These are phyloP conservation scores for Baryphthengus martii DNA, from an alignment of 2,113 vertebrate genomes.

Conservation along the genomic window DNA sequence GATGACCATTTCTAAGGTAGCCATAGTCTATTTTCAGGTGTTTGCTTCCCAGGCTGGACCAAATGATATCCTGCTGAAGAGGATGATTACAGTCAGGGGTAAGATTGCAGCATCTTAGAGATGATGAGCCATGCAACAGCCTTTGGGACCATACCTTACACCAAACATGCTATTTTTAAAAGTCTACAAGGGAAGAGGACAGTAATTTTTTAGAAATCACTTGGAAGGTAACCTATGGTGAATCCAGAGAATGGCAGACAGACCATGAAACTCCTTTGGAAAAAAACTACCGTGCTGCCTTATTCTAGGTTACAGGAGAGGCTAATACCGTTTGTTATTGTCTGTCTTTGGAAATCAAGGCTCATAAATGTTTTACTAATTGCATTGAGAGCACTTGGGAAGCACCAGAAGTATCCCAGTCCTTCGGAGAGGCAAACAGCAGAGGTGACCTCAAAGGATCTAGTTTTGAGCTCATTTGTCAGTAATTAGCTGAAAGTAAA, in stretches of 20 bases:
- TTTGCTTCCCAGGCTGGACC: neutral
- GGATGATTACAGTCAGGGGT: neutral
- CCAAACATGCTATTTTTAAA: neutral
- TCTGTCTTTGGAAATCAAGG: neutral
- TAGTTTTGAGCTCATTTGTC: neutral
- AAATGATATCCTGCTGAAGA: neutral
- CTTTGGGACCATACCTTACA: neutral
- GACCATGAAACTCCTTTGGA: fast-evolving
- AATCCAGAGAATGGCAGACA: neutral
- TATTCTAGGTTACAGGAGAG: neutral
- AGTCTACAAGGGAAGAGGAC: neutral
- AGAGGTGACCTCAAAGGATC: neutral
- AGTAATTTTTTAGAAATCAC: neutral
- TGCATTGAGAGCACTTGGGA: neutral
- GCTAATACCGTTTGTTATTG: neutral
- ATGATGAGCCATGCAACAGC: neutral
- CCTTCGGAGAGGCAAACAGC: neutral
- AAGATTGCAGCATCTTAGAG: neutral
- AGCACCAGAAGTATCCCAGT: neutral
- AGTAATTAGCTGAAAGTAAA: neutral
- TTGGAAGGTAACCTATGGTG: neutral
- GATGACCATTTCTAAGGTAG: neutral
- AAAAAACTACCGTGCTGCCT: neutral
- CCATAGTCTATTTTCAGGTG: neutral
- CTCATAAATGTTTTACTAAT: neutral